Evolutionary conservation across 2,797 vertebrate species (phyloP).

Genomic region (Pempheris klunzingeri): DNA sequence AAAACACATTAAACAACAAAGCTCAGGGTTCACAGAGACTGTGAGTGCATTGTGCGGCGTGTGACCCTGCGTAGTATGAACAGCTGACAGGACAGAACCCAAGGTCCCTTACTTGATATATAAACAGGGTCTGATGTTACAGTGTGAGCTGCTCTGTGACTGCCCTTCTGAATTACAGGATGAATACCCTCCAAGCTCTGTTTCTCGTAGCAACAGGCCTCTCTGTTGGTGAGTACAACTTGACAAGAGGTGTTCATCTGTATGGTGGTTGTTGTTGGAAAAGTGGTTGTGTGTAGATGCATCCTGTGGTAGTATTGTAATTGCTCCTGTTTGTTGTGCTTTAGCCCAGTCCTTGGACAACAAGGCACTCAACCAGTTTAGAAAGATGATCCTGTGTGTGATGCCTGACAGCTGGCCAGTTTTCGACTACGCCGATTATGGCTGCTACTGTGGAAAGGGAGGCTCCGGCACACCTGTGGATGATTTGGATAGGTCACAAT

Average conservation of each 20-base stretch:
- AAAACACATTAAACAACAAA: background rate
- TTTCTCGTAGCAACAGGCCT: conserved; percentile 72
- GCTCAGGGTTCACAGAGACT: background rate
- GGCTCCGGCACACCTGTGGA: conserved; percentile 80
- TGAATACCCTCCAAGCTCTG: conserved; percentile 66
- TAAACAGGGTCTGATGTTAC: conserved; percentile 40
- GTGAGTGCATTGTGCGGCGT: background rate
- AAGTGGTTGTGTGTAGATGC: background rate
- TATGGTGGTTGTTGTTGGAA: too few relatives aligned
- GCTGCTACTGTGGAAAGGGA: conserved; percentile 80
- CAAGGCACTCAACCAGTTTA: conserved; percentile 76
- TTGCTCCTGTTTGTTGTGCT: conserved; percentile 9
- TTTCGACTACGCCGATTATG: conserved; percentile 78
- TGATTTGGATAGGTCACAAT: conserved; percentile 74
- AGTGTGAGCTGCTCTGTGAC: background rate
- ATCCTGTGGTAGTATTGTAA: too few relatives aligned
- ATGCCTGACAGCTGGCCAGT: conserved; percentile 73
- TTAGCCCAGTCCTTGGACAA: conserved; percentile 68
- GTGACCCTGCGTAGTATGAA: conserved; percentile 43
- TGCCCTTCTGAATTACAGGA: conserved; percentile 38
- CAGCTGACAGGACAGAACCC: conserved; percentile 59
- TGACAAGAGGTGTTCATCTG: background rate
- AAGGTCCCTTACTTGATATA: conserved; percentile 48
- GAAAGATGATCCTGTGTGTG: conserved; percentile 76
- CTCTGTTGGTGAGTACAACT: conserved; percentile 70